Evolutionary conservation across 2,888 invertebrate genomes (phyloP), one percentile per base, ranked within the genome.

Genomic region (Phengaris arion): DNA sequence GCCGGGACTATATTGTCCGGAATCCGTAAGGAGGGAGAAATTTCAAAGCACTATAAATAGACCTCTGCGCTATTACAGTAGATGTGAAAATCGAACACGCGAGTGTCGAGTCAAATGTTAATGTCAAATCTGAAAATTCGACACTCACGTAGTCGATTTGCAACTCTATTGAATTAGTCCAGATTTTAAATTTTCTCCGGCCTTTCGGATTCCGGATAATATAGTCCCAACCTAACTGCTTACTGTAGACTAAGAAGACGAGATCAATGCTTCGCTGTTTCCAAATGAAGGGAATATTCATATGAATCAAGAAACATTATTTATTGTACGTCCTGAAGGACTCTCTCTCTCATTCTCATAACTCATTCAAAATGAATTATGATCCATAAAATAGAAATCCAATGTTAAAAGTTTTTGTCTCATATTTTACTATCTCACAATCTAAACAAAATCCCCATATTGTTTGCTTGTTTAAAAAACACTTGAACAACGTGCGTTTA

Each of bases 351-450:
- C n/a, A n/a, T n/a, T n/a, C n/a, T n/a, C n/a, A 64, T 64, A 64
- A 64, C 22, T 22, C 22, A 22, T 22, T 22, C 22, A 64, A 64
- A 64, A 64, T 64, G 64, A 64, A 64, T 64, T 64, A 64, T 64
- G 64, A 64, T 35, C 64, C 35, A 64, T 45, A 35, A 64, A 64
- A 64, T 64, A 64, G 35, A 35, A 35, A 45, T 64, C 13, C 70
- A 68, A 59, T 72, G 75, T 70, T 74, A 74, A 55, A 74, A 12
- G 75, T 54, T 70, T 74, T 54, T 64, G 64, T 64, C 64, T 64
- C 64, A 45, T 64, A 64, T 35, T 35, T 35, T 12, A 64, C 64
- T 64, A 64, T 64, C 64, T 5, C 12, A 64, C 35, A 45, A 64
- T 64, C 64, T 64, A 48, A 69, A 69, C 48, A n/a, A 69, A 69